Base-by-base conservation (phyloP, 2,797 vertebrate genomes). In the Notolabrus celidotus region DNA sequence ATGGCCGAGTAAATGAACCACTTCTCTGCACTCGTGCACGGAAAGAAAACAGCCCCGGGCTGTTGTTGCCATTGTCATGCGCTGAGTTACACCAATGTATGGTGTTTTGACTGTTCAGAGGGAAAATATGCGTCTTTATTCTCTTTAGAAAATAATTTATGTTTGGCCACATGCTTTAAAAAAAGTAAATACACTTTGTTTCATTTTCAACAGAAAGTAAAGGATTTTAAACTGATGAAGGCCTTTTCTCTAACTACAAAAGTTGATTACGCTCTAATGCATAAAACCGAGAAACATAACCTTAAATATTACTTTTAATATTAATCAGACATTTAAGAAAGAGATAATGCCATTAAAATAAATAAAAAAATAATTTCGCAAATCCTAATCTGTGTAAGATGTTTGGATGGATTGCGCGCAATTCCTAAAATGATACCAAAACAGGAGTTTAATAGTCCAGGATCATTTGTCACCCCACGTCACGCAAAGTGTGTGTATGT, bases 1-100 rank as follows among this genome's bases (percentile, higher is more conserved):
- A 95, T 94, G 90, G 86, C 85, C 80, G 66, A 82, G 86, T 80
- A 91, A 94, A 94, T 91, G 92, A 92, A 79, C 77, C 87, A 76
- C 79, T 41, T 81, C 75, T 76, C 67, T 67, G 57, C 60, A 57
- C 61, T 72, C 59, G 80, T 70, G 68, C 65, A 43, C 75, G 68
- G 70, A 62, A 15, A 76, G 55, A 61, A 57, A 76, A 72, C 62
- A 50, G 15, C 56, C 54, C 36, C 17, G 25, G 41, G 50, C 22
- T 47, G 11, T 36, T 27, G 61, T 50, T 70, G 67, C 67, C 71
- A 76, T 69, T 80, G 77, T 84, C 73, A 46, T 55, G 61, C 66
- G 10, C 19, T 7, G 20, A 69, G 60, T 7, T 46, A 58, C 6
- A 25, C 5, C 36, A 57, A 60, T 66, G 58, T 4, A 65, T 22